Percentiles rank a stretch among this genome's conserved stretches.
Evolutionary conservation across 35 echinoderm and acorn worm genomes (phyloP).

Genomic region (Lytechinus variegatus): DNA sequence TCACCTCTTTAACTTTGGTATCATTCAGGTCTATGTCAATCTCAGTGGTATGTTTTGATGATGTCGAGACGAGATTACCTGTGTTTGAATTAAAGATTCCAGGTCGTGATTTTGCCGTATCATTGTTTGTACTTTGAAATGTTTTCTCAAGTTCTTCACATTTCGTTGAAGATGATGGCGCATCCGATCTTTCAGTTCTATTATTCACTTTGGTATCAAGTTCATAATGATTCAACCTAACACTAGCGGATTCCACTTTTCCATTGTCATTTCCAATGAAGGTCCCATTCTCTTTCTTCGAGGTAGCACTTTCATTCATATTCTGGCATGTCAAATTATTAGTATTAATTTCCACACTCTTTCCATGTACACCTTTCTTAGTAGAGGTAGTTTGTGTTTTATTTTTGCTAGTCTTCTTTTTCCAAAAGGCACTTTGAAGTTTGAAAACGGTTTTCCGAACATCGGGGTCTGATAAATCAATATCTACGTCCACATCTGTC

Average conservation of each 20-base stretch:
- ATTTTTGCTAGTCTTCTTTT: neutral
- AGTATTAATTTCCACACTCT: neutral
- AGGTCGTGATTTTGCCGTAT: neutral
- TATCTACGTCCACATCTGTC: neutral
- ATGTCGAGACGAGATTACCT: neutral
- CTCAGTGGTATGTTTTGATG: neutral
- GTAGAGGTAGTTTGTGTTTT: neutral
- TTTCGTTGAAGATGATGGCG: neutral
- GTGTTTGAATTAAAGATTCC: neutral
- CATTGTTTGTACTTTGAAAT: neutral
- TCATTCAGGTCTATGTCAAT: neutral
- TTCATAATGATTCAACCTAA: neutral
- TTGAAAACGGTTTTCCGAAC: neutral
- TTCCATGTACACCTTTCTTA: neutral
- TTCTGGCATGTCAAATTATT: too few species aligned
- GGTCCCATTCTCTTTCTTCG: neutral
- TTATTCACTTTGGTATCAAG: neutral
- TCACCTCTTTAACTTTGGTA: neutral
- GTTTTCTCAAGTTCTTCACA: neutral
- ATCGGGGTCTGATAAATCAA: conserved; percentile 25
- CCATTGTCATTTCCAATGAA: neutral
- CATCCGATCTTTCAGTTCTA: neutral
- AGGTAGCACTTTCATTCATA: neutral
- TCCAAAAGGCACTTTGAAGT: conserved; percentile 6
- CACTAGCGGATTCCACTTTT: neutral